Evolutionary conservation across 2,888 invertebrate species (phyloP), one percentile per base, ranked within the genome.

Genomic region (Heliothis peltigera): DNA sequence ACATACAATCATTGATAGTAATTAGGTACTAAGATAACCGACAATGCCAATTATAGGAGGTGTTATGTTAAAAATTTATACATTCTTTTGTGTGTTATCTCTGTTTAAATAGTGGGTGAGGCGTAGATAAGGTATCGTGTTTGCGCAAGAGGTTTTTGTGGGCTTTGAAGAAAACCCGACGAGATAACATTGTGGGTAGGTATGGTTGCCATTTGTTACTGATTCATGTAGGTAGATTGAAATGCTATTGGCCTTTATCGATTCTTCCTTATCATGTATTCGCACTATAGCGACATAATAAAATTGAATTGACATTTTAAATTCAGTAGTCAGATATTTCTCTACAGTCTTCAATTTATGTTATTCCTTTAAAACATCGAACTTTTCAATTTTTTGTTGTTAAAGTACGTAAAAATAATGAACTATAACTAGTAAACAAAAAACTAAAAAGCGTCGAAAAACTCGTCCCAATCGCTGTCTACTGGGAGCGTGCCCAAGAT

Each of bases 21-120:
- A 79, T 75, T 63, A 39, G 39, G 39, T 39, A 63, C 59, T 51
- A 56, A 58, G 72, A 72, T 72, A 55, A 66, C 53, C 21, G 7
- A 64, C 64, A 75, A 64, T 63, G 59, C 62, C 68, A 72, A 79
- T 74, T 75, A 78, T 48, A 49, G 44, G 42, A 77, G 67, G 79
- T 79, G 73, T 79, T 68, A 78, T 65, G 59, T 78, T 66, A 64
- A 61, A 66, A 65, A 81, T 69, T 81, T 70, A 81, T 75, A 78
- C 49, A 70, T 79, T 76, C 81, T 79, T 74, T 79, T 75, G 70
- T 71, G 19, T 22, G 17, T 81, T 80, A 80, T 80, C 80, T 62
- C 1, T 60, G 75, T 80, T 70, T 80, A 80, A 80, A 81, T 81
- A 80, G 66, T 59, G 69, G 79, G 81, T 76, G 77, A 79, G 81